Percentiles rank a stretch among this genome's conserved stretches.
These are phyloP conservation scores for Apamea sordens DNA, from an alignment of 2,888 invertebrate genomes.

Conservation along the genomic window DNA sequence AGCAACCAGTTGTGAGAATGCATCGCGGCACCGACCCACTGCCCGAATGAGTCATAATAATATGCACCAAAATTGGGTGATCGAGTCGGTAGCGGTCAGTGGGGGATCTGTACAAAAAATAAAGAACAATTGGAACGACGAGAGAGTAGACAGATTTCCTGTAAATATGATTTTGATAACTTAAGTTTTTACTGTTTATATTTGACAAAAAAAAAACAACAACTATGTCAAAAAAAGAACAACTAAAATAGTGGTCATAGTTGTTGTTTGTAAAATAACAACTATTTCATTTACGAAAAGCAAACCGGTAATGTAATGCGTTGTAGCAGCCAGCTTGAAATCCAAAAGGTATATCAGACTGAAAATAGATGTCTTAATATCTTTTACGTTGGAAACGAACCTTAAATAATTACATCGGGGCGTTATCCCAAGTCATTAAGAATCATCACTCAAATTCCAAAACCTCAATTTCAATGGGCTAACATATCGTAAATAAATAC, in stretches of 20 bases:
- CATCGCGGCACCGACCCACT: conserved; percentile 79
- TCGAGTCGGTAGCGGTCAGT: conserved; percentile 1
- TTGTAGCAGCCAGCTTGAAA: background rate
- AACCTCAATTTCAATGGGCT: conserved; percentile 24
- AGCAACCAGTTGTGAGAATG: conserved; percentile 78
- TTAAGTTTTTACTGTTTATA: too few relatives aligned
- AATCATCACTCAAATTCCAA: conserved; percentile 38
- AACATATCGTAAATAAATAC: conserved; percentile 9
- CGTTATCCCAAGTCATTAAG: conserved; percentile 41
- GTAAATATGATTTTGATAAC: background rate
- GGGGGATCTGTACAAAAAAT: conserved; percentile 38
- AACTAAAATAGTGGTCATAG: too few relatives aligned
- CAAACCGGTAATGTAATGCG: too few relatives aligned
- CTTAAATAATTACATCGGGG: conserved; percentile 22
- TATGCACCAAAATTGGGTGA: conserved; percentile 47
- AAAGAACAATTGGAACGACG: background rate
- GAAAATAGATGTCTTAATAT: background rate
- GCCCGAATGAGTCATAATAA: conserved; percentile 80
- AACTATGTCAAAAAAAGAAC: too few relatives aligned
- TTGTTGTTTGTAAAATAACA: too few relatives aligned
- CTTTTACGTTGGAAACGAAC: background rate
- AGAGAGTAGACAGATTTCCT: background rate
- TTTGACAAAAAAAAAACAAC: too few relatives aligned
- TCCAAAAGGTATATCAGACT: background rate
- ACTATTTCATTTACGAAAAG: too few relatives aligned